phyloP scores from a whole-genome alignment of 2,113 vertebrate species.

The Chloropsis hardwickii region DNA sequence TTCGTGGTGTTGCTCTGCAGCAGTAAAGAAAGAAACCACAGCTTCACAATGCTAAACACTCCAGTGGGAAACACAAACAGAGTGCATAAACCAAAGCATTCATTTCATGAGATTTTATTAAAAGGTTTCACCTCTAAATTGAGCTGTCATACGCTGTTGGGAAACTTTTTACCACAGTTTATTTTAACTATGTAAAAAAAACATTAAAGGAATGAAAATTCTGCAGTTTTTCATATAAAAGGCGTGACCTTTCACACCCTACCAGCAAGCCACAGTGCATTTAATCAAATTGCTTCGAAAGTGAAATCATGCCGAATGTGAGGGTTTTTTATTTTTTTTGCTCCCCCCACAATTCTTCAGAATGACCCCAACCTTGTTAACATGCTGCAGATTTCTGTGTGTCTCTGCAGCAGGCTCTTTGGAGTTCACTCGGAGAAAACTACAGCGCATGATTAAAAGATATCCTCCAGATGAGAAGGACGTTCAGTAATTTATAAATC shows the following conservation, averaged over 20 bases:
- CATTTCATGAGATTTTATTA: constrained; percentile 79
- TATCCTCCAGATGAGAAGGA: constrained; percentile 76
- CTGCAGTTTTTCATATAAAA: constrained; percentile 64
- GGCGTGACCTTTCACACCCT: constrained; percentile 63
- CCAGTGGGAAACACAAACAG: constrained; percentile 77
- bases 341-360: constrained; percentile 52
- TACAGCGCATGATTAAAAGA: constrained; percentile 72
- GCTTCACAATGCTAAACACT: constrained; percentile 71
- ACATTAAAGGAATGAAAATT: constrained; percentile 74
- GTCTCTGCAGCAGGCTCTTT: constrained; percentile 60
- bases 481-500: constrained; percentile 77
- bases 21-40: constrained; percentile 62
- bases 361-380: constrained; percentile 75
- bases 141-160: constrained; percentile 74
- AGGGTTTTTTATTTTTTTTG: constrained; percentile 37
- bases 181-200: constrained; percentile 75
- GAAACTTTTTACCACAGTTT: constrained; percentile 77
- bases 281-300: constrained; percentile 76
- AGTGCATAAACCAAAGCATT: constrained; percentile 77
- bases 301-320: constrained; percentile 54
- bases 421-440: constrained; percentile 63
- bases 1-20: constrained; percentile 51
- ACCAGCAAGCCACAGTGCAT: constrained; percentile 65
- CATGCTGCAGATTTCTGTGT: constrained; percentile 64
- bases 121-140: constrained; percentile 83